Percentiles rank a stretch among this genome's conserved stretches.
phyloP scores from a whole-genome alignment of 2,888 invertebrate genomes.

The Temnothorax ravouxi region DNA sequence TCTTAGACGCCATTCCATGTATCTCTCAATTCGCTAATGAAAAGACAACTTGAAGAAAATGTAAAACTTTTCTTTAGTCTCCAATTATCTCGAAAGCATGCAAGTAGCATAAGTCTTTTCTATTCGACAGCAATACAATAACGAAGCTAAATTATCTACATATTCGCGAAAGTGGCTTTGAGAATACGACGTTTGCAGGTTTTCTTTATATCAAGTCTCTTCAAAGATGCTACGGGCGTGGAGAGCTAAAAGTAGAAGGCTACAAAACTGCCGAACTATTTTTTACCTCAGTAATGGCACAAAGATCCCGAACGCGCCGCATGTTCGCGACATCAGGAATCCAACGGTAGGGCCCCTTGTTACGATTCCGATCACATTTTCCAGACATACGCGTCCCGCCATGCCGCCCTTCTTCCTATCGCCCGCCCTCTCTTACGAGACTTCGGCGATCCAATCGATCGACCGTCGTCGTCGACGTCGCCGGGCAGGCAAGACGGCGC shows the following conservation, averaged over 20 bases:
- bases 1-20: slow-evolving; percentile 6
- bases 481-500: slow-evolving; percentile 28
- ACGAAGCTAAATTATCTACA: neutral
- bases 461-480: slow-evolving; percentile 43
- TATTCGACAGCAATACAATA: neutral
- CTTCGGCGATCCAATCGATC: slow-evolving; percentile 56
- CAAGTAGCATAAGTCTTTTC: neutral
- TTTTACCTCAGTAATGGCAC: slow-evolving; percentile 46
- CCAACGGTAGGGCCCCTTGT: slow-evolving; percentile 37
- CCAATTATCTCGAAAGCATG: neutral
- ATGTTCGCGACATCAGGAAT: slow-evolving; percentile 51
- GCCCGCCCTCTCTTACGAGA: slow-evolving; percentile 41
- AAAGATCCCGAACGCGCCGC: slow-evolving; percentile 24
- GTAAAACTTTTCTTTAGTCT: neutral
- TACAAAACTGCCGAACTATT: slow-evolving; percentile 18
- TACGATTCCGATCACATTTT: slow-evolving; percentile 58
- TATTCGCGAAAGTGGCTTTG: neutral
- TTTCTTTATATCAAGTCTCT: neutral
- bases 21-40: neutral
- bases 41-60: neutral
- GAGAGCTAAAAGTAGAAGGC: slow-evolving; percentile 5
- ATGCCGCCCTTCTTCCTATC: slow-evolving; percentile 43
- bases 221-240: neutral
- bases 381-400: slow-evolving; percentile 55
- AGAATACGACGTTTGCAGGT: neutral